phyloP scores from a whole-genome alignment of 2,113 vertebrate species.

The Girardinichthys multiradiatus region DNA sequence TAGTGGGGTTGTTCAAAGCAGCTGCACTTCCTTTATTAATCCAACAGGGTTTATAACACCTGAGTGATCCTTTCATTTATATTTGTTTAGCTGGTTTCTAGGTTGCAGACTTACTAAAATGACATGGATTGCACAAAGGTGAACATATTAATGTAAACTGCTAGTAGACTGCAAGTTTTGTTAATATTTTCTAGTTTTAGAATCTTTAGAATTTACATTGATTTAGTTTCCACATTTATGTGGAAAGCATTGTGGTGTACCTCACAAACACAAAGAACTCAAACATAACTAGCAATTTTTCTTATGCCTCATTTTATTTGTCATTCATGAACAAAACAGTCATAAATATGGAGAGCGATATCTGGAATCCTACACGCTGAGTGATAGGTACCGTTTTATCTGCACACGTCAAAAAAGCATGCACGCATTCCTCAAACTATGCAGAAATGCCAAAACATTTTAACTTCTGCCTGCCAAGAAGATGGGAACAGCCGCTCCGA shows the following conservation, averaged over 20 bases:
- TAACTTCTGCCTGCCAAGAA: slow-evolving; percentile 11
- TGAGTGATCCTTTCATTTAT: no score
- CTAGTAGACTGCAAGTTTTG: neutral
- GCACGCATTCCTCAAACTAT: slow-evolving; percentile 37
- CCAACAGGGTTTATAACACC: no score
- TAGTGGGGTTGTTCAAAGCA: no score
- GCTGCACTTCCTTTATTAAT: no score
- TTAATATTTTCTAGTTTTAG: neutral
- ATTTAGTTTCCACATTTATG: neutral
- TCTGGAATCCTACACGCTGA: neutral
- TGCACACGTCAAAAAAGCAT: slow-evolving; percentile 22
- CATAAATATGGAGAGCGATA: slow-evolving; percentile 31
- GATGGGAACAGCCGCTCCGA: slow-evolving; percentile 1
- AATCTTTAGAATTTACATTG: neutral
- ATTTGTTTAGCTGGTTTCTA: neutral
- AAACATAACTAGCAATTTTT: slow-evolving; percentile 25
- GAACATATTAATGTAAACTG: neutral
- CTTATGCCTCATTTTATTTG: neutral
- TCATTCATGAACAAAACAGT: slow-evolving; percentile 6
- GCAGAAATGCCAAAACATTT: slow-evolving; percentile 20
- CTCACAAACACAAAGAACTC: slow-evolving; percentile 21
- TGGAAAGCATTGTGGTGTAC: neutral
- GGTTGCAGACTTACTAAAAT: neutral
- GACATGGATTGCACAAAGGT: neutral
- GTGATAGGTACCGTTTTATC: slow-evolving; percentile 43